A percentile compares a stretch with the other conserved stretches of the same genome.
phyloP scores from a whole-genome alignment of 37 sponge, comb jelly and placozoan species.

The Tethya wilhelma region DNA sequence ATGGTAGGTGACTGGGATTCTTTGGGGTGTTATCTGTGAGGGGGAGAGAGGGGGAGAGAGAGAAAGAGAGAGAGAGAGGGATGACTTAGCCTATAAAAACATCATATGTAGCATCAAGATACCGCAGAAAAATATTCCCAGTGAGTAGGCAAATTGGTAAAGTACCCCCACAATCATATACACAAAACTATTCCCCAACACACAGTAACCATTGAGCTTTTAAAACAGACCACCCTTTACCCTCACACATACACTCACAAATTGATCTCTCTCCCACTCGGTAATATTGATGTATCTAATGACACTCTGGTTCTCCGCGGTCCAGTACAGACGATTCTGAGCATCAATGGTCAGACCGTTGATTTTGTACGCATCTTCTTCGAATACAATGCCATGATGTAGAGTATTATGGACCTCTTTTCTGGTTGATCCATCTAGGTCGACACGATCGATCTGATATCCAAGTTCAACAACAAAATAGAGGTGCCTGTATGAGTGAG shows the following conservation, averaged over 20 bases:
- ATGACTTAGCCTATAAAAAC: neutral
- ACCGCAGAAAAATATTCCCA: too few species aligned
- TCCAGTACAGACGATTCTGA: constrained; percentile 9
- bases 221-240: too few species aligned
- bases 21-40: neutral
- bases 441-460: neutral
- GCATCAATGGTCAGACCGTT: constrained; percentile 7
- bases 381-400: neutral
- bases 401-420: neutral
- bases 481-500: constrained; percentile 26
- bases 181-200: too few species aligned
- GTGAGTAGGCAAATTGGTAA: too few species aligned
- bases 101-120: neutral
- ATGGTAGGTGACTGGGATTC: neutral
- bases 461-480: constrained; percentile 2
- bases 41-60: neutral
- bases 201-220: too few species aligned
- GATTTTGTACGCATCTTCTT: neutral
- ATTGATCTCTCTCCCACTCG: neutral
- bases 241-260: too few species aligned
- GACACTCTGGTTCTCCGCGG: neutral
- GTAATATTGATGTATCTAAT: neutral
- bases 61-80: constrained; percentile 4
- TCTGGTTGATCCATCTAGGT: neutral
- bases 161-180: too few species aligned